Base-by-base conservation (phyloP, 2,113 vertebrate species). In the Dolichotis patagonum region DNA sequence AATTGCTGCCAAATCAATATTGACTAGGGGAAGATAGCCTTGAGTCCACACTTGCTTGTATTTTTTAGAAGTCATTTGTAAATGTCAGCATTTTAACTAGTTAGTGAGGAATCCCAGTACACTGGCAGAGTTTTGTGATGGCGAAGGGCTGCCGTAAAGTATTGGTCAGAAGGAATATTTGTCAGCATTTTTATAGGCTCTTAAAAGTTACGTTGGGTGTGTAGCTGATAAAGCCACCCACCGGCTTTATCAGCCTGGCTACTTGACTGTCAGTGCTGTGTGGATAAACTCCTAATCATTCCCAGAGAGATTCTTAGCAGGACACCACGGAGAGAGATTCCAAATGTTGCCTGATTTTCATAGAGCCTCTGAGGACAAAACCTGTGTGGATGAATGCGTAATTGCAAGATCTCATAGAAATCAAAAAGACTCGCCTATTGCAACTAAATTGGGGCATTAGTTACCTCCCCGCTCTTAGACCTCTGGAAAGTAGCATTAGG, bases 61-160 rank as follows among this genome's bases (percentile, higher is more conserved):
- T 93, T 85, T 95, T 89, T 88, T 26, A 84, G 43, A 83, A 85
- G 75, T 88, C 93, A 78, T 96, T 96, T 88, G 92, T 95, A 92
- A 97, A 88, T 35, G 52, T 35, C 46, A 84, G 38, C 41, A 54
- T 92, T 92, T 96, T 85, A 63, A 88, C 52, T 58, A 65, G 78
- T 88, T 67, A 90, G 89, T 83, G 85, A 78, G 69, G 52, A 94
- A 93, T 75, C 75, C 84, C 46, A 83, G 7, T 80, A 84, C 94
- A 52, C 86, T 17, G 60, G 92, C 13, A 58, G 60, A 80, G 30
- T 71, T 75, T 84, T 62, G 54, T 19, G 93, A 78, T 85, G n/a
- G 63, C 35, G 41, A 71, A 56, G 3, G 28, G 35, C 30, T 62
- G 28, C 46, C 12, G 38, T 7, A 41, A 10, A 7, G 46, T 62